Base-by-base conservation (phyloP, 2,113 vertebrate genomes). In the Ellobius talpinus region DNA sequence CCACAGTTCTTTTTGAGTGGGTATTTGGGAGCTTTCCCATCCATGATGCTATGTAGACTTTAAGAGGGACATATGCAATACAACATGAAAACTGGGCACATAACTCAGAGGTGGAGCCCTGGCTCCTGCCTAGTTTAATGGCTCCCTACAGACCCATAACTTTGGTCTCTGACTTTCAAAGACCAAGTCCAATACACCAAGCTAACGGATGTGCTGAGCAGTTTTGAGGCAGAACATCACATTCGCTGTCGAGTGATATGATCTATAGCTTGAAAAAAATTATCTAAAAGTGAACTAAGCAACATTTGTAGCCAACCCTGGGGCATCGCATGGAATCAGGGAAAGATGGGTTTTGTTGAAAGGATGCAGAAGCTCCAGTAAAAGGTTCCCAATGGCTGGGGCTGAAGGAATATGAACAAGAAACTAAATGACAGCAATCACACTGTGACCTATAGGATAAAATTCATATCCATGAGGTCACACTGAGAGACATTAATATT, bases 241-340 rank as follows among this genome's bases (percentile, higher is more conserved):
- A 82, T 65, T 0, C 68, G 42, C 65, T 65, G 77, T 87, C 79
- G 39, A 89, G 89, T 79, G 58, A 81, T 31, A 17, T 29, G 13
- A n/a, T 58, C 31, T 29, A 13, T 33, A 66, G n/a, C 52, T 19
- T 91, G 29, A 72, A 73, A 8, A 70, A 1, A 61, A 45, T 55
- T 24, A 78, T n/a, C 65, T 89, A 77, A 66, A 1, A 10, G 55
- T 42, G 55, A 76, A 65, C 58, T 89, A 42, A 58, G 50, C 0
- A 23, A 96, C 81, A 58, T 73, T 31, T 52, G 73, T n/a, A 63
- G n/a, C 93, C 87, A 95, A 95, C 63, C 47, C 52, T 74, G 10
- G 36, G 55, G 82, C 5, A 77, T 42, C 3, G 0, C 24, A 19
- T 55, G 76, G 21, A 90, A 45, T 39, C 61, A 78, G 39, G 39